Base-by-base conservation (phyloP, 1,140 invertebrate genomes). In the Drosophila willistoni region DNA sequence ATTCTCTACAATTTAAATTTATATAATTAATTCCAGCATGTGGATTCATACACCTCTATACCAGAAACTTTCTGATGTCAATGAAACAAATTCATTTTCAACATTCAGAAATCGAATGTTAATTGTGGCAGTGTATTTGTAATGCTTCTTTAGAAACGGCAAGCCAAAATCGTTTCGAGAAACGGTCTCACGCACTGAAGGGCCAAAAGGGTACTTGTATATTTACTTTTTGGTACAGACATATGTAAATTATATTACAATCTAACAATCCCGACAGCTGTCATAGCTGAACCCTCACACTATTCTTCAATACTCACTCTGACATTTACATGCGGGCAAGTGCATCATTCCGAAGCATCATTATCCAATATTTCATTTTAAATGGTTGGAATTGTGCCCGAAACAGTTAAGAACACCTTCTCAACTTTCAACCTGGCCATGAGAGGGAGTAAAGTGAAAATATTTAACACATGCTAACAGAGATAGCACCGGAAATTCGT, bases 211-310 rank as follows among this genome's bases (percentile, higher is more conserved):
- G 25, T 17, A 47, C 14, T 36, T 64, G 62, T 57, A 76, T 76
- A 73, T 79, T 51, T 56, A 47, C 71, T 68, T 67, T 76, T 64
- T 59, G 44, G 12, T 39, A 13, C 29, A 29, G 1, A 29, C 12
- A 13, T 86, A 77, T 77, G 79, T 75, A 83, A 86, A 85, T 85
- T 72, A 77, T 80, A 79, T 87, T 73, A 77, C 64, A 79, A 86
- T 47, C 9, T 73, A 61, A 68, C 62, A 59, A 42, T 56, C 68
- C 67, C 71, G 84, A 83, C 83, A 86, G 83, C 84, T 87, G 83
- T 83, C 83, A 79, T 71, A 71, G 55, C 69, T 55, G 73, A 72
- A 82, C 17, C 3, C 17, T 10, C 44, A 10, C 44, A 51, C 29
- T 6, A 29, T 29, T 29, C 29, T 10, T 22, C 17, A 51, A 0